Percentiles rank a stretch among this genome's conserved stretches.
These are phyloP conservation scores for Conger conger DNA, from an alignment of 2,113 vertebrate genomes.

Conservation along the genomic window DNA sequence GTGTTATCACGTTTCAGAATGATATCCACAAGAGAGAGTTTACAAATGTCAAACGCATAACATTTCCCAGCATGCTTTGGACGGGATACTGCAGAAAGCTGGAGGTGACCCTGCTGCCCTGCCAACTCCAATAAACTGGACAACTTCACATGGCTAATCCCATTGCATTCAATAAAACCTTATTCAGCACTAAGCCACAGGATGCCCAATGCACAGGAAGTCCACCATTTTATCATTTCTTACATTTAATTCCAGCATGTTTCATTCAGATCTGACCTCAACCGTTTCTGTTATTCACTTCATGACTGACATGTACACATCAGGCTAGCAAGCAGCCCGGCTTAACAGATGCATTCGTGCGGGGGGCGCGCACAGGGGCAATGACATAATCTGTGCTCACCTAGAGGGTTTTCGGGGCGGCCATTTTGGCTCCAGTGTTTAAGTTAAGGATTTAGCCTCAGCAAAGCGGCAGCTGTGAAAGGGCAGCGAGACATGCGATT, in stretches of 20 bases:
- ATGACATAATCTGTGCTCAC: not conserved
- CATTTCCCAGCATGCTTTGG: not conserved
- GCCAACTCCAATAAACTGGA: not conserved
- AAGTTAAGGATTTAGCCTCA: not conserved
- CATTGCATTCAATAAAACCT: not conserved
- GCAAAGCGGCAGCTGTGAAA: not conserved
- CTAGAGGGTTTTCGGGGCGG: not conserved
- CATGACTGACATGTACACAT: not conserved
- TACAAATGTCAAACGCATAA: no score
- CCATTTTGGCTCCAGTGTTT: not conserved
- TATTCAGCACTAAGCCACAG: not conserved
- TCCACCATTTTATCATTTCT: no score
- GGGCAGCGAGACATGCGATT: conserved; percentile 31
- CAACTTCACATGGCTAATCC: not conserved
- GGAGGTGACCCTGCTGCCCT: not conserved
- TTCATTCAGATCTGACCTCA: not conserved
- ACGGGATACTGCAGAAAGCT: not conserved
- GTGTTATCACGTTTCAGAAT: no score
- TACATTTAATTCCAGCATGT: not conserved
- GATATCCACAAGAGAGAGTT: no score
- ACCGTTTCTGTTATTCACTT: not conserved
- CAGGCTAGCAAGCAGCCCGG: no score
- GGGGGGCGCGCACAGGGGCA: no score
- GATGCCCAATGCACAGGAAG: no score
- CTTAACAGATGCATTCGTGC: no score